A percentile compares a stretch with the other conserved stretches of the same genome.
These are phyloP conservation scores for Hyperoplus immaculatus DNA, from an alignment of 2,797 vertebrate species.

Conservation along the genomic window DNA sequence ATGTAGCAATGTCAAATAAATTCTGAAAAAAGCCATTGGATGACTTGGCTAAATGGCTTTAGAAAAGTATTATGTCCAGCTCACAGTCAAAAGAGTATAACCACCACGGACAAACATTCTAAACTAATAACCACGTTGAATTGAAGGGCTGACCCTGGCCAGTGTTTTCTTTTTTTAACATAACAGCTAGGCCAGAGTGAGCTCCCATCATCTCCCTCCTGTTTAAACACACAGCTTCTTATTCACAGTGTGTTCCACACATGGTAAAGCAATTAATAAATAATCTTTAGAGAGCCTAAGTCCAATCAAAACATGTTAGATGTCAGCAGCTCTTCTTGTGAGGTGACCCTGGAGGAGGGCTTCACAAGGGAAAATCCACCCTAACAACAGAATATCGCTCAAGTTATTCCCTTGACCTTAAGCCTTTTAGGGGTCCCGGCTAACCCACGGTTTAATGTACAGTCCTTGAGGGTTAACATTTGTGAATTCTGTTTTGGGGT, in stretches of 20 bases:
- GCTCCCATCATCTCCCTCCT: slow-evolving; percentile 31
- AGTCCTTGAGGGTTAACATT: background rate
- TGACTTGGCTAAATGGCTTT: slow-evolving; percentile 28
- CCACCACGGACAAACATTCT: slow-evolving; percentile 53
- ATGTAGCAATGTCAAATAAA: slow-evolving; percentile 47
- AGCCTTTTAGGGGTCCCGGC: slow-evolving; percentile 4
- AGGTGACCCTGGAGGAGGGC: slow-evolving; percentile 24
- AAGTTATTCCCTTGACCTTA: slow-evolving; percentile 47
- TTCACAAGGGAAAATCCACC: slow-evolving; percentile 46
- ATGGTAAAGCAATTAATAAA: slow-evolving; percentile 72
- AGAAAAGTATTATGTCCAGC: slow-evolving; percentile 50
- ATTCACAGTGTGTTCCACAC: slow-evolving; percentile 43
- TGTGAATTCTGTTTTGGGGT: slow-evolving; percentile 16
- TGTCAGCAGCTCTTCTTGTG: slow-evolving; percentile 63
- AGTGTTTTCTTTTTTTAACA: slow-evolving; percentile 19
- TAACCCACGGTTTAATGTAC: background rate
- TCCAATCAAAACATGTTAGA: slow-evolving; percentile 73
- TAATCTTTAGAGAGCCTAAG: slow-evolving; percentile 62
- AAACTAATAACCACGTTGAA: slow-evolving; percentile 42
- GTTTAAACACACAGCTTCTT: slow-evolving; percentile 42
- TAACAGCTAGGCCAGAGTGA: slow-evolving; percentile 24
- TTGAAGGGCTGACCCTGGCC: slow-evolving; percentile 14
- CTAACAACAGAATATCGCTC: slow-evolving; percentile 39
- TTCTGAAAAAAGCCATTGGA: slow-evolving; percentile 48
- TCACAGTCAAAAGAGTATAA: slow-evolving; percentile 53